Evolutionary conservation across 2,888 invertebrate genomes (phyloP).

Genomic region (Ectemnius continuus): DNA sequence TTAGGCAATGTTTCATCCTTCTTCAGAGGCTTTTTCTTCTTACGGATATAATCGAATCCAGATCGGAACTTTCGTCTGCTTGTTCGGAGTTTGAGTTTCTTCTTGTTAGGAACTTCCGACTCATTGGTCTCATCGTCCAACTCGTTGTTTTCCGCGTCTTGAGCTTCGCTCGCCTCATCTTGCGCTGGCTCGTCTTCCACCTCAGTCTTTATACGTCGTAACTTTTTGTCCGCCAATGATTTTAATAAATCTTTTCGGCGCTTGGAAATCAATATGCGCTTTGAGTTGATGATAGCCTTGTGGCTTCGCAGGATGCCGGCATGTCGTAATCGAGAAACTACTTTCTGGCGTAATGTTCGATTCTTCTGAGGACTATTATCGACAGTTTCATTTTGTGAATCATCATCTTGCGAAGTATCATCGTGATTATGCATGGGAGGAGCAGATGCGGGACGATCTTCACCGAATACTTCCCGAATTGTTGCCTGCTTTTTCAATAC

Average conservation of each 20-base stretch:
- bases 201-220: constrained; percentile 65
- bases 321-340: constrained; percentile 72
- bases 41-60: constrained; percentile 93
- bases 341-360: constrained; percentile 67
- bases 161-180: constrained; percentile 73
- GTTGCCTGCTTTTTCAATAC: constrained; percentile 86
- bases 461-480: constrained; percentile 90
- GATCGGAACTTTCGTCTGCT: constrained; percentile 88
- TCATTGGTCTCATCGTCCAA: constrained; percentile 78
- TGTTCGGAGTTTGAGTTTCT: constrained; percentile 83
- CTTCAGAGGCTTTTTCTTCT: constrained; percentile 88
- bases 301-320: constrained; percentile 74
- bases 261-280: constrained; percentile 70
- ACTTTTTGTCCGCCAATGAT: constrained; percentile 69
- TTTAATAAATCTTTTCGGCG: constrained; percentile 71
- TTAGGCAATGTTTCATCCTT: constrained; percentile 79
- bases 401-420: constrained; percentile 74
- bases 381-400: constrained; percentile 70
- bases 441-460: constrained; percentile 89
- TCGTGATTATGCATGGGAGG: constrained; percentile 84
- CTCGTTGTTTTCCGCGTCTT: constrained; percentile 73
- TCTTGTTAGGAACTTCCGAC: constrained; percentile 78
- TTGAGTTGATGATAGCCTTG: constrained; percentile 74
- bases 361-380: constrained; percentile 57
- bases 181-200: constrained; percentile 67